phyloP scores from a whole-genome alignment of 2,113 vertebrate genomes.

The Triplophysa tibetana region DNA sequence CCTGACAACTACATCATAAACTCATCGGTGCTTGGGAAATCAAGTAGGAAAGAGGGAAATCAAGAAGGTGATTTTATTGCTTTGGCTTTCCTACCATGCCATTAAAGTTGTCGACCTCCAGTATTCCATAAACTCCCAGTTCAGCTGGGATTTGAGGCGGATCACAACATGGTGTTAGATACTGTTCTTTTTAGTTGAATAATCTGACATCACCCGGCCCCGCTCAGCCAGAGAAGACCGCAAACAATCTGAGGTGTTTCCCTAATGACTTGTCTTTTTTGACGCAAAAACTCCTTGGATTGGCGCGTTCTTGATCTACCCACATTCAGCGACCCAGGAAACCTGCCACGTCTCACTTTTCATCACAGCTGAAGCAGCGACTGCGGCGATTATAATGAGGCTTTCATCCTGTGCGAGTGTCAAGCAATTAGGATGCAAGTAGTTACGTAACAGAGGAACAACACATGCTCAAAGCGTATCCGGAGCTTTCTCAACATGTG shows the following conservation, averaged over 20 bases:
- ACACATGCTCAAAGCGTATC: constrained; percentile 46
- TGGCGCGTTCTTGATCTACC: constrained; percentile 20
- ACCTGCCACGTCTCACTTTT: constrained; percentile 21
- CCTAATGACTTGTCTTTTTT: constrained; percentile 41
- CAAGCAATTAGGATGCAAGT: constrained; percentile 50
- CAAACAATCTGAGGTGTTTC: background rate
- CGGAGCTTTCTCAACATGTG: constrained; percentile 31
- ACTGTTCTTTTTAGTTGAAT: background rate
- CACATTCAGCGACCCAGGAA: background rate
- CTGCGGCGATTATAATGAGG: constrained; percentile 34
- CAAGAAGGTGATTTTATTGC: background rate
- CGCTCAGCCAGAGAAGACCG: constrained; percentile 7
- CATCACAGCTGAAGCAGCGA: constrained; percentile 4
- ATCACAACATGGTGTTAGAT: background rate
- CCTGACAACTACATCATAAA: constrained; percentile 40
- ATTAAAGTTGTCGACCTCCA: background rate
- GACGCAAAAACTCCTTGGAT: constrained; percentile 25
- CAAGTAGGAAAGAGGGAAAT: constrained; percentile 7
- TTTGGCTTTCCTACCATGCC: background rate
- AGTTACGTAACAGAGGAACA: constrained; percentile 46
- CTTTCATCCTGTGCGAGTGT: constrained; percentile 46
- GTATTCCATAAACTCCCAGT: constrained; percentile 16
- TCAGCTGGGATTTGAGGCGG: background rate
- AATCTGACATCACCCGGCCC: background rate
- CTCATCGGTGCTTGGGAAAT: background rate